Percentiles rank a stretch among this genome's conserved stretches.
phyloP scores from a whole-genome alignment of 2,888 invertebrate genomes.

The Brassicogethes aeneus region DNA sequence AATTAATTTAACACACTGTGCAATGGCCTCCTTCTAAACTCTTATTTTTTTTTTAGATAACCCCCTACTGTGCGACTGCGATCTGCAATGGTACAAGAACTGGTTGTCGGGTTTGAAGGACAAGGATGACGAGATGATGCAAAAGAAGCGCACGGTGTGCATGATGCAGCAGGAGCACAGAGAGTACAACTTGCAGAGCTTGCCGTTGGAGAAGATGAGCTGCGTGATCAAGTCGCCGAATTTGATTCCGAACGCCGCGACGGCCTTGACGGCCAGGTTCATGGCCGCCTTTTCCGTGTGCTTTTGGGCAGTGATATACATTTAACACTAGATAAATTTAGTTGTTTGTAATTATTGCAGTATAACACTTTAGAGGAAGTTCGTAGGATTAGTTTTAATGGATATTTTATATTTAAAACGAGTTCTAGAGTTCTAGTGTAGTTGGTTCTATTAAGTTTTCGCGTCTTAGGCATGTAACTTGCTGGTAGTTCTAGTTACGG shows the following conservation, averaged over 20 bases:
- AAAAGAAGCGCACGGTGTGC: slow-evolving; percentile 76
- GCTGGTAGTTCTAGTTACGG: slow-evolving; percentile 3
- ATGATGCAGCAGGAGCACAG: slow-evolving; percentile 72
- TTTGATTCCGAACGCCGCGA: slow-evolving; percentile 8
- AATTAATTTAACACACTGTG: too few relatives aligned
- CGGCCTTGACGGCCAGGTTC: slow-evolving; percentile 7
- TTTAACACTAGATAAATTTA: slow-evolving; percentile 20
- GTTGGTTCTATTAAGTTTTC: neutral
- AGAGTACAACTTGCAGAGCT: slow-evolving; percentile 72
- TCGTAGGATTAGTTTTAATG: slow-evolving; percentile 12
- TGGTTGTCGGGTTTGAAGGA: slow-evolving; percentile 71
- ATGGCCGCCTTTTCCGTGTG: slow-evolving; percentile 15
- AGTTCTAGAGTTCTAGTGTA: neutral
- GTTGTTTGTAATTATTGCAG: slow-evolving; percentile 15
- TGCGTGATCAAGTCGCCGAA: slow-evolving; percentile 57
- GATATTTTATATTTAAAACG: slow-evolving; percentile 14
- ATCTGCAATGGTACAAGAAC: slow-evolving; percentile 78
- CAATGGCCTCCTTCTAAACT: too few relatives aligned
- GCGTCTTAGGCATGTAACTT: slow-evolving; percentile 4
- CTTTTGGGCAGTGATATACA: slow-evolving; percentile 19
- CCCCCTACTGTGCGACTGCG: slow-evolving; percentile 79
- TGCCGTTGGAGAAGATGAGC: slow-evolving; percentile 76
- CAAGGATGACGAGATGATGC: slow-evolving; percentile 81
- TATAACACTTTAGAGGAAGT: slow-evolving; percentile 8
- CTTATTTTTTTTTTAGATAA: slow-evolving; percentile 57